These are phyloP conservation scores for Lates calcarifer DNA, from an alignment of 2,113 vertebrate genomes.

Conservation along the genomic window DNA sequence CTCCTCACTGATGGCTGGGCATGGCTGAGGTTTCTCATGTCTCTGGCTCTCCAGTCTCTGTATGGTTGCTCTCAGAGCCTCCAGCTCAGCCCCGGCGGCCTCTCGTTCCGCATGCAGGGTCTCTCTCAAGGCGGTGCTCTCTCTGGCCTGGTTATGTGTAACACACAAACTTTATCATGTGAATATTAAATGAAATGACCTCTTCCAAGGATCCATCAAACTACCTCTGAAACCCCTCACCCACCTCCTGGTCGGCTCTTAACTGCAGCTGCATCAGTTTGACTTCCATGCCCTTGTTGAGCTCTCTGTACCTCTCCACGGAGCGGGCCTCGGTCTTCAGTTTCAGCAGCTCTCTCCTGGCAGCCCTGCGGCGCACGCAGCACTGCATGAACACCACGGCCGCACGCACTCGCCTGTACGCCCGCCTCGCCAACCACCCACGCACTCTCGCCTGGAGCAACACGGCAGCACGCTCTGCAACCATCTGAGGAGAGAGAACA, in stretches of 20 bases:
- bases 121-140: slow-evolving; percentile 77
- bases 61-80: slow-evolving; percentile 62
- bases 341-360: slow-evolving; percentile 75
- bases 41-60: slow-evolving; percentile 69
- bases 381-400: slow-evolving; percentile 82
- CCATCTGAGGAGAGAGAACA: slow-evolving; percentile 70
- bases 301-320: slow-evolving; percentile 79
- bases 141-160: slow-evolving; percentile 82
- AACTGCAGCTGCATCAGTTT: slow-evolving; percentile 87
- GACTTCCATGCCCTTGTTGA: slow-evolving; percentile 87
- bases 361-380: slow-evolving; percentile 81
- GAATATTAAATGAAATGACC: neutral
- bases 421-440: slow-evolving; percentile 81
- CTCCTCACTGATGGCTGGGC: slow-evolving; percentile 52
- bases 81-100: slow-evolving; percentile 72
- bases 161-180: slow-evolving; percentile 1
- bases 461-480: slow-evolving; percentile 73
- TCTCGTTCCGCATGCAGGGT: slow-evolving; percentile 70
- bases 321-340: slow-evolving; percentile 82
- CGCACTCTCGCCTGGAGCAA: slow-evolving; percentile 80
- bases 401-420: slow-evolving; percentile 54
- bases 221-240: neutral
- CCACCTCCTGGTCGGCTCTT: slow-evolving; percentile 82
- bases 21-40: slow-evolving; percentile 32
- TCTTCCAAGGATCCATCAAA: slow-evolving; percentile 1